phyloP scores from a whole-genome alignment of 2,888 invertebrate genomes.

The Hypomecis atomaria region DNA sequence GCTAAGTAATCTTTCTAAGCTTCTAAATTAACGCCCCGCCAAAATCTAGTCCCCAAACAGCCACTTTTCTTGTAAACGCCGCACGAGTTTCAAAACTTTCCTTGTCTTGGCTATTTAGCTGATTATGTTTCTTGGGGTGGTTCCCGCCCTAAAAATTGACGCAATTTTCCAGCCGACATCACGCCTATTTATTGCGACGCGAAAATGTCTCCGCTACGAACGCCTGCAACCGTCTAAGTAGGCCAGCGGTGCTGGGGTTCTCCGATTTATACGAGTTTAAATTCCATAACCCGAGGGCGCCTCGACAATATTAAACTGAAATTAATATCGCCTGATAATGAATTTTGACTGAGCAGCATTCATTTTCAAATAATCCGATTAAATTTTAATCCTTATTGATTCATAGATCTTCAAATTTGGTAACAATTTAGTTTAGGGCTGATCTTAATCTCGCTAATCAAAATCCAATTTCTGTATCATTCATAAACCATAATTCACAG shows the following conservation, averaged over 20 bases:
- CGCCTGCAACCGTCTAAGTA: slow-evolving; percentile 62
- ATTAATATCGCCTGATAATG: slow-evolving; percentile 43
- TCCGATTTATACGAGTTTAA: slow-evolving; percentile 65
- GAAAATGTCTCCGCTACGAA: slow-evolving; percentile 65
- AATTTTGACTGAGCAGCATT: slow-evolving; percentile 37
- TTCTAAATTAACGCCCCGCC: slow-evolving; percentile 19
- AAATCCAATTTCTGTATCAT: slow-evolving; percentile 22
- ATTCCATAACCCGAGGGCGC: slow-evolving; percentile 60
- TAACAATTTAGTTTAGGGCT: slow-evolving; percentile 7
- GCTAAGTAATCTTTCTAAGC: background rate
- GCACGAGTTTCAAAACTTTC: slow-evolving; percentile 50
- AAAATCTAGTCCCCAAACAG: slow-evolving; percentile 31
- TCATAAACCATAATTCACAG: slow-evolving; percentile 18
- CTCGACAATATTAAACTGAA: slow-evolving; percentile 47
- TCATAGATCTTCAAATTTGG: slow-evolving; percentile 3
- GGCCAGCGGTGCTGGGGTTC: slow-evolving; percentile 61
- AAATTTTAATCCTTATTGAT: slow-evolving; percentile 22
- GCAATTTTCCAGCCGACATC: slow-evolving; percentile 78
- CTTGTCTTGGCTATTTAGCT: slow-evolving; percentile 65
- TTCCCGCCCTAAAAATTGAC: slow-evolving; percentile 67
- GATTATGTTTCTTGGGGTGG: slow-evolving; percentile 61
- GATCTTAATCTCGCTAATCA: slow-evolving; percentile 13
- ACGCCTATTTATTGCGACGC: slow-evolving; percentile 73
- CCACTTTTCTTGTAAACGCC: slow-evolving; percentile 32
- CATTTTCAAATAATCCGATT: slow-evolving; percentile 23